Base-by-base conservation (phyloP, 1,140 invertebrate species). In the Argopecten irradians region DNA sequence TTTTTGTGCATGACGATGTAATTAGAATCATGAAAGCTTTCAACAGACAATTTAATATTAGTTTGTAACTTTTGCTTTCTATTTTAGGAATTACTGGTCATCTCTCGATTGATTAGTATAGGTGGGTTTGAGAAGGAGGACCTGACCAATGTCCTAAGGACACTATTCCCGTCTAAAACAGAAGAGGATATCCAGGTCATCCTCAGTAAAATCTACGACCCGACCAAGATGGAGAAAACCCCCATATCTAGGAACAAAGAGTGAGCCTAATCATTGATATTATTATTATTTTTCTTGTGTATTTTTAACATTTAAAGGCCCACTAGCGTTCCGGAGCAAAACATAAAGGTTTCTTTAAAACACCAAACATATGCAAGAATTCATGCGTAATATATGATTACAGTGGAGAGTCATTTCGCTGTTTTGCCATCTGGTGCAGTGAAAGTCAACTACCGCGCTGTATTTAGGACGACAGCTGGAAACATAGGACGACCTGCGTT, bases 141-240 rank as follows among this genome's bases (percentile, higher is more conserved):
- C 35, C 55, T 93, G 19, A 46, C 87, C n/a, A 84, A 91, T 89
- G 93, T 93, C 0, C 83, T 94, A 13, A 84, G 89, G 33, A 91
- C 93, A 91, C 89, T 94, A 33, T 93, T 93, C 84, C 93, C 93
- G 22, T 84, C 86, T 3, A 93, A 92, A 84, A 86, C 92, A 14
- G 89, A 91, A 34, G 91, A 91, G 35, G 92, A 92, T 32, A 91
- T 91, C 22, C 84, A 88, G n/a, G 34, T 87, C 0, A 85, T 92
- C 1, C 87, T 93, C 19, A 34, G 41, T 19, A 88, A 85, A 71
- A 90, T 92, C 34, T 90, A 87, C 83, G 85, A 90, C 9, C 33
- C 82, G 33, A 28, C 83, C n/a, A 34, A 33, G 83, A 82, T 41
- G 35, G 34, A 55, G 41, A 34, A 32, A 35, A 82, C 16, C 33